phyloP scores from a whole-genome alignment of 2,113 vertebrate genomes.

The Notarius lentiginosus region DNA sequence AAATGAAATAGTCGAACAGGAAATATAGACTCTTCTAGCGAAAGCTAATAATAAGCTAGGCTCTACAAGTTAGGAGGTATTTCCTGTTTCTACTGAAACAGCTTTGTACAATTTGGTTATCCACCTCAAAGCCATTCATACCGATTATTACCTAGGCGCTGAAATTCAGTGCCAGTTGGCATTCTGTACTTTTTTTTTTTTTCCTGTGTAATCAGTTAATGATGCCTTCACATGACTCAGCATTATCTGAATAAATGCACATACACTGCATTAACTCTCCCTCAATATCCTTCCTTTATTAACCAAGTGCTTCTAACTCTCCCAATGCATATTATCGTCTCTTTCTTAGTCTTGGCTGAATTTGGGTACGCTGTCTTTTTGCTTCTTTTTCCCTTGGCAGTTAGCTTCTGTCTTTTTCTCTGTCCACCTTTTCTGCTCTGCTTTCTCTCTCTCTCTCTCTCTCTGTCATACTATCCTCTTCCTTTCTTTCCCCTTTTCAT shows the following conservation, averaged over 20 bases:
- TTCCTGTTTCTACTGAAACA: background rate
- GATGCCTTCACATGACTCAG: background rate
- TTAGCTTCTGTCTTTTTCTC: constrained; percentile 61
- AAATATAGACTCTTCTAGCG: background rate
- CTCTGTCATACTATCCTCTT: constrained; percentile 24
- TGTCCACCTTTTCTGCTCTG: constrained; percentile 52
- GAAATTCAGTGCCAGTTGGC: background rate
- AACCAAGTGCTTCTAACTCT: constrained; percentile 47
- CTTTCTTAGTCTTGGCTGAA: constrained; percentile 63
- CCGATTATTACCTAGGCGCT: background rate
- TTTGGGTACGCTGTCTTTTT: constrained; percentile 65
- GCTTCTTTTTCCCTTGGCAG: constrained; percentile 62
- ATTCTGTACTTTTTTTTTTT: background rate
- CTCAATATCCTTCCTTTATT: constrained; percentile 34
- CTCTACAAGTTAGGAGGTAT: background rate
- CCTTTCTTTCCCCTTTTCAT: constrained; percentile 66
- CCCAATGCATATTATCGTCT: constrained; percentile 33
- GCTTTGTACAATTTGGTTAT: background rate
- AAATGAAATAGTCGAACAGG: background rate
- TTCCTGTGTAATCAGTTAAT: background rate
- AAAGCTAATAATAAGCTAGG: background rate
- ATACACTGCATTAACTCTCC: constrained; percentile 36
- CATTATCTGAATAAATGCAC: constrained; percentile 37
- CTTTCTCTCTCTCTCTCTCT: constrained; percentile 42
- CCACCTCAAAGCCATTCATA: background rate